A percentile compares a stretch with the other conserved stretches of the same genome.
Conservation (phyloP, 2,113 vertebrate genomes). For the Cynocephalus volans region DNA sequence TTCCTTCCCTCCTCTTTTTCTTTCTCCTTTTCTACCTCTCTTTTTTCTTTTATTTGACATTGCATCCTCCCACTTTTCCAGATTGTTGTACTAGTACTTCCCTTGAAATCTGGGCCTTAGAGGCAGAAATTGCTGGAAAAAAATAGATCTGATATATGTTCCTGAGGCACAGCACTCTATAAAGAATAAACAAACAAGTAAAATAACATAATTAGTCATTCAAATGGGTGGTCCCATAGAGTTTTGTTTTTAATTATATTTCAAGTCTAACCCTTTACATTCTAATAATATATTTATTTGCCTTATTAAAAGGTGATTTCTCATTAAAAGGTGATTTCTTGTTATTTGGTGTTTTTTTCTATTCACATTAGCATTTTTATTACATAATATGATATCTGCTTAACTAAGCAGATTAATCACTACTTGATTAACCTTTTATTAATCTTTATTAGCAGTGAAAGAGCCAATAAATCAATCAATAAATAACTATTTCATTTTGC, state of each 20-base stretch:
- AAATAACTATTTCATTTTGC: not conserved
- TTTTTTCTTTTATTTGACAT: not conserved
- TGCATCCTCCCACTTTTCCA: not conserved
- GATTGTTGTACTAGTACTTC: not conserved
- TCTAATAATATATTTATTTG: not conserved
- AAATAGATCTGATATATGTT: not conserved
- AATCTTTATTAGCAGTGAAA: not conserved
- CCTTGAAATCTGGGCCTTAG: not conserved
- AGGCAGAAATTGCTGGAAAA: not conserved
- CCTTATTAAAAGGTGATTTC: not conserved
- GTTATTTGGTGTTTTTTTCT: not conserved
- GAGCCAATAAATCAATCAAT: not conserved
- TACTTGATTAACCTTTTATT: not conserved
- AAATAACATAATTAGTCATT: not conserved
- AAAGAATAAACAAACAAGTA: not conserved
- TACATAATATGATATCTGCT: not conserved
- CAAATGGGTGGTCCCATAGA: not conserved
- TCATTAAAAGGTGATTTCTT: too few relatives aligned
- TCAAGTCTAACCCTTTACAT: not conserved
- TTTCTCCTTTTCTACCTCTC: rapidly evolving
- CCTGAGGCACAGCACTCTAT: rapidly evolving
- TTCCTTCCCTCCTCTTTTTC: rapidly evolving
- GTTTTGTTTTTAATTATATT: not conserved
- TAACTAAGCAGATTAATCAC: not conserved
- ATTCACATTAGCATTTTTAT: not conserved